Evolutionary conservation across 2,113 vertebrate genomes (phyloP).

Genomic region (Nannobrachium achirus): DNA sequence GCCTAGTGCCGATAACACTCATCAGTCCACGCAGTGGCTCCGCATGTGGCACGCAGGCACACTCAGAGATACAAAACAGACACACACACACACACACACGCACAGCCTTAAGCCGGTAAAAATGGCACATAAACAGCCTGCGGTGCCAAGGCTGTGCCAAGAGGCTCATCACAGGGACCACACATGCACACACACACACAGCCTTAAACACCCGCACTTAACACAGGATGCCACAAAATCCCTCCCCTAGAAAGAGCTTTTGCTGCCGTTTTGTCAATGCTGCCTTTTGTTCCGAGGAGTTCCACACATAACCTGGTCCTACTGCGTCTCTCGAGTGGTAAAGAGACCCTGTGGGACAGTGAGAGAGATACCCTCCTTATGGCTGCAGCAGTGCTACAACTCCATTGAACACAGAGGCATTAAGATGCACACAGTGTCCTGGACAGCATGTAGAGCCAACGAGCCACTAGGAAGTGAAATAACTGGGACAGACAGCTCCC

Average conservation of each 20-base stretch:
- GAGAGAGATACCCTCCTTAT: background rate
- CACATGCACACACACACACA: conserved; percentile 3
- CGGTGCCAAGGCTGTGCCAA: conserved; percentile 1
- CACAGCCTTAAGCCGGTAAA: conserved; percentile 5
- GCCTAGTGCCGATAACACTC: conserved; percentile 27
- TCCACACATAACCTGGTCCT: background rate
- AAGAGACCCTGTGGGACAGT: conserved; percentile 19
- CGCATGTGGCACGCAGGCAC: conserved; percentile 21
- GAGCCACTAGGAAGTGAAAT: conserved; percentile 21
- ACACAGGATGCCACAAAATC: conserved; percentile 13
- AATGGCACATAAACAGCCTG: conserved; percentile 13
- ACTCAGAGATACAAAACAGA: conserved; percentile 7
- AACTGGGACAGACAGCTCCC: conserved; percentile 24
- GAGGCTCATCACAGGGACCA: conserved; percentile 2
- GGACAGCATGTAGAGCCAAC: conserved; percentile 35
- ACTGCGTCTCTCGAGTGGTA: background rate
- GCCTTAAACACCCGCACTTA: background rate
- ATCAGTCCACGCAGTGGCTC: conserved; percentile 32
- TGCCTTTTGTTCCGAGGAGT: background rate
- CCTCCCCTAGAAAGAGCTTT: background rate
- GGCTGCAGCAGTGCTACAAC: conserved; percentile 19
- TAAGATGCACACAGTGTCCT: conserved; percentile 56
- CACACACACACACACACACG: conserved; percentile 3
- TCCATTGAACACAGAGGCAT: conserved; percentile 45
- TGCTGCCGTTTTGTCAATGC: background rate